Base-by-base conservation (phyloP, 1,140 invertebrate genomes). In the Pentalonia nigronervosa region DNA sequence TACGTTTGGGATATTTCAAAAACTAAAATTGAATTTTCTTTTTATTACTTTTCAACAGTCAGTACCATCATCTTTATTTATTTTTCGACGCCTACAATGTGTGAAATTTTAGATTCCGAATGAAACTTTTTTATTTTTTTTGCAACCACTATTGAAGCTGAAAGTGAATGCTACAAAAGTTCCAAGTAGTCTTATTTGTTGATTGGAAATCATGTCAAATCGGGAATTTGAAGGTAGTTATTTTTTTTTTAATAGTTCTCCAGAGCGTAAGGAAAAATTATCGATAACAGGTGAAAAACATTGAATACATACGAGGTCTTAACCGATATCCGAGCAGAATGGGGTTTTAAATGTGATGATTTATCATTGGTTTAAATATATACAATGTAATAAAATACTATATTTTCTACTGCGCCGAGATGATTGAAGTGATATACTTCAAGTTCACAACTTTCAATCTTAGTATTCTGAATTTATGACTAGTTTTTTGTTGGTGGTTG, bases 21-120 rank as follows among this genome's bases (percentile, higher is more conserved):
- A n/a, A n/a, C 60, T n/a, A 67, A 76, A 76, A 76, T 76, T n/a
- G 60, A 76, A 76, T 76, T 67, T 76, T 76, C 23, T 76, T 34
- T 76, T 76, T 34, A n/a, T n/a, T 14, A 14, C 30, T 76, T 76
- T 76, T 76, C n/a, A n/a, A 34, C n/a, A 7, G n/a, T n/a, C n/a
- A 4, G 14, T 76, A 76, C n/a, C 0, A 7, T 76, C n/a, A n/a
- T 17, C 11, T n/a, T 30, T 76, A 76, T n/a, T 67, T 67, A 67
- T 76, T 76, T 76, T 76, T 76, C 30, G 23, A 67, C 9, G 25
- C 30, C 60, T 76, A 76, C 3, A 76, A 7, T 76, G n/a, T 76
- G 11, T n/a, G 60, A n/a, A 76, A n/a, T 76, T 76, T 34, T n/a
- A 76, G 14, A 17, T 17, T n/a, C n/a, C 17, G n/a, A 7, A 14